phyloP scores from a whole-genome alignment of 2,797 vertebrate genomes.

The Trichosurus vulpecula region DNA sequence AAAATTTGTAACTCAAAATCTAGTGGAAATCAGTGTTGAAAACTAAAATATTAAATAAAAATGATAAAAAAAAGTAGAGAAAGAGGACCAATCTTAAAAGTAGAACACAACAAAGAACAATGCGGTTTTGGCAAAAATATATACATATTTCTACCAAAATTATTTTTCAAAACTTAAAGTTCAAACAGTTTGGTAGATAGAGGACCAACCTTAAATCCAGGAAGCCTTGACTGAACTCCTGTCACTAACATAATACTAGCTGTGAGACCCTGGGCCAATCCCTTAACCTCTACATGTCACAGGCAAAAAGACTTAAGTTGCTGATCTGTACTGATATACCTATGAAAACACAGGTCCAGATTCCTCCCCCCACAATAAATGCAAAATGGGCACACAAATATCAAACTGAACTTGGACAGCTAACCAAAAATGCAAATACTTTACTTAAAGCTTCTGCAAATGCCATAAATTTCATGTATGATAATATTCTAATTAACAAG shows the following conservation, averaged over 20 bases:
- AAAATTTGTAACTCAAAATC: too few relatives aligned
- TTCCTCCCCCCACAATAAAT: not conserved
- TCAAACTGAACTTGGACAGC: not conserved
- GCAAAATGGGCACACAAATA: not conserved
- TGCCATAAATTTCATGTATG: not conserved
- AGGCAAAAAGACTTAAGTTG: not conserved
- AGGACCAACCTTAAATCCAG: not conserved
- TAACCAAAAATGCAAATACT: not conserved
- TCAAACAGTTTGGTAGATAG: not conserved
- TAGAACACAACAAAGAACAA: not conserved
- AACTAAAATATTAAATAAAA: too few relatives aligned
- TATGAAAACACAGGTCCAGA: not conserved
- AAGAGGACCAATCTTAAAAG: constrained; percentile 6
- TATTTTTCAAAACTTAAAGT: not conserved
- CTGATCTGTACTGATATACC: not conserved
- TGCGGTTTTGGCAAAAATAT: not conserved
- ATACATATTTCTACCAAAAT: not conserved
- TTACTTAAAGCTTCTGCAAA: constrained; percentile 6
- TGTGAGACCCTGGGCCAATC: not conserved
- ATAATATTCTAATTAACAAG: not conserved
- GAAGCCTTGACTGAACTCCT: not conserved
- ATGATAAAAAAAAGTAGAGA: not conserved
- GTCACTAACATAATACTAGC: not conserved
- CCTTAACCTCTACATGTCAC: not conserved
- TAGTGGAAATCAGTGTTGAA: too few relatives aligned